phyloP scores from a whole-genome alignment of 2,888 invertebrate genomes.

The Pteria penguin region DNA sequence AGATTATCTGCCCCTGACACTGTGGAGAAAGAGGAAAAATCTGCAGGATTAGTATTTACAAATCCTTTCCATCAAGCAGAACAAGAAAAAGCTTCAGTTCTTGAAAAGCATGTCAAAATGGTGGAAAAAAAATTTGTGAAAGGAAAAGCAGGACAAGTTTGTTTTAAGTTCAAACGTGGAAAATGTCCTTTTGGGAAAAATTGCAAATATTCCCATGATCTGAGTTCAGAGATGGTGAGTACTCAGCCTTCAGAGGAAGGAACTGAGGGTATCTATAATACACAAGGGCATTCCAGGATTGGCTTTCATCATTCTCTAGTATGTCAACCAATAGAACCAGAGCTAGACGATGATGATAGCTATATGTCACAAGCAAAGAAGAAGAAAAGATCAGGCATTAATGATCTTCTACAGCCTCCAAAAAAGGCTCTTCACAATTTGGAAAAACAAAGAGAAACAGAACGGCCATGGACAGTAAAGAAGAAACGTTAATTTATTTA shows the following conservation, averaged over 20 bases:
- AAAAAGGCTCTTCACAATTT: constrained; percentile 89
- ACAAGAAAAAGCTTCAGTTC: constrained; percentile 90
- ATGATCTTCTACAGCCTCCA: constrained; percentile 87
- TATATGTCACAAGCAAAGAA: constrained; percentile 82
- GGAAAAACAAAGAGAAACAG: constrained; percentile 63
- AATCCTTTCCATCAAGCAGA: constrained; percentile 94
- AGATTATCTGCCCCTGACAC: constrained; percentile 47
- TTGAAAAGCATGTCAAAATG: constrained; percentile 96
- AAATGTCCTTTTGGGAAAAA: constrained; percentile 94
- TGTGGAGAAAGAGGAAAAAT: constrained; percentile 15
- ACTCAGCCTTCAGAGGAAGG: constrained; percentile 5
- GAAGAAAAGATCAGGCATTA: constrained; percentile 88
- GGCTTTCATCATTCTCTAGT: background rate
- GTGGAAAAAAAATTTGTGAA: constrained; percentile 82
- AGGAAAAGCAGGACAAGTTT: constrained; percentile 89
- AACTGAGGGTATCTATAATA: constrained; percentile 88
- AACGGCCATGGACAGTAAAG: constrained; percentile 76
- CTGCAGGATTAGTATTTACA: constrained; percentile 86
- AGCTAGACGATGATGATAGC: constrained; percentile 73
- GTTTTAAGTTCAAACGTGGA: constrained; percentile 95
- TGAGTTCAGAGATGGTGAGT: constrained; percentile 26
- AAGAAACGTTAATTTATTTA: too few relatives aligned
- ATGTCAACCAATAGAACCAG: constrained; percentile 26
- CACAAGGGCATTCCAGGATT: constrained; percentile 35
- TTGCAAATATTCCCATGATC: constrained; percentile 94